Percentiles rank a stretch among this genome's conserved stretches.
These are phyloP conservation scores for Caradrina kadenii DNA, from an alignment of 2,888 invertebrate genomes.

Conservation along the genomic window DNA sequence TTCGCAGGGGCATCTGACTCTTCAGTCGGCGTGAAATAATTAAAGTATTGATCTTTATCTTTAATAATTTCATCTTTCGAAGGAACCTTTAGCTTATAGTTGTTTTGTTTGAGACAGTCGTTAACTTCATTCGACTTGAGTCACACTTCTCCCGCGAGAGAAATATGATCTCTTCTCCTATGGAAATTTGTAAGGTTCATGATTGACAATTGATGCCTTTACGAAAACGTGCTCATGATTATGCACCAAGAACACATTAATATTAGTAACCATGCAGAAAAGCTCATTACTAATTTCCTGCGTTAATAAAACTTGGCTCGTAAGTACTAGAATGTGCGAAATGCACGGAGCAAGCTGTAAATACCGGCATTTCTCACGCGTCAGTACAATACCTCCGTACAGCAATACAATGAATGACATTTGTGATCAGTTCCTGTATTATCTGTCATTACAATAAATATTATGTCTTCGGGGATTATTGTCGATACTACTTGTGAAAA, in stretches of 20 bases:
- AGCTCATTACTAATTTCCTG: constrained; percentile 28
- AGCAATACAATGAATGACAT: constrained; percentile 14
- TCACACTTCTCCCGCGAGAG: too few species aligned
- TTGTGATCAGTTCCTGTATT: background rate
- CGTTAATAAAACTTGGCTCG: constrained; percentile 18
- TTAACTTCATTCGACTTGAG: background rate
- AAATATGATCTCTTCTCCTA: background rate
- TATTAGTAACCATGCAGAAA: constrained; percentile 11
- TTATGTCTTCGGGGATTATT: background rate
- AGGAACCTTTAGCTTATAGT: constrained; percentile 2
- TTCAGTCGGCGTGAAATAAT: background rate
- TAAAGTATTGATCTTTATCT: background rate
- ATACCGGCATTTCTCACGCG: constrained; percentile 4
- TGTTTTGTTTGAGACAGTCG: too few species aligned
- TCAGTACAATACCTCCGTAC: background rate
- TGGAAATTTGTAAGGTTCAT: background rate
- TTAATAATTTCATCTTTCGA: constrained; percentile 22
- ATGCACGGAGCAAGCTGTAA: constrained; percentile 5
- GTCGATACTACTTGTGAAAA: background rate
- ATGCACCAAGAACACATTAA: constrained; percentile 10
- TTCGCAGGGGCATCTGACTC: too few species aligned
- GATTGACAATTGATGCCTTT: background rate
- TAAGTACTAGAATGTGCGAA: constrained; percentile 13
- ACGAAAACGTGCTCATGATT: background rate
- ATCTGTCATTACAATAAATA: background rate